Evolutionary conservation across 1,140 invertebrate species (phyloP), one percentile per base, ranked within the genome.

Genomic region (Yoshiicerus persimilis): DNA sequence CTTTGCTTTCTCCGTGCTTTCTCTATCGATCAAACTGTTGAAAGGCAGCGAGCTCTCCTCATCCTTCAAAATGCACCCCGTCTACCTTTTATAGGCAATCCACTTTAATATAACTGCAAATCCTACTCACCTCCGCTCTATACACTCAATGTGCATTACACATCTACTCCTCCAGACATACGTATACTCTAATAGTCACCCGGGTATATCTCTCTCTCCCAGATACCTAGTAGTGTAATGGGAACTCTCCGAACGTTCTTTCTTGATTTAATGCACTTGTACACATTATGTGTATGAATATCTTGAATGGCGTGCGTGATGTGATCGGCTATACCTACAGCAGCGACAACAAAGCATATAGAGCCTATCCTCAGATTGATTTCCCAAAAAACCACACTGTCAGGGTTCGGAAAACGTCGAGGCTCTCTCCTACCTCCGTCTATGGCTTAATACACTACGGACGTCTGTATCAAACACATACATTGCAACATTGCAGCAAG

Each of bases 1-100:
- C 34, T 38, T 56, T 56, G 8, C 47, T 56, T 85, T 85, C 47
- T 62, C 36, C 39, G 56, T 20, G 86, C 64, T 36, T 77, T 85
- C 39, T 10, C 77, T 87, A 89, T 89, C 88, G 88, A 89, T 89
- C 88, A 89, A 89, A 89, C 86, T 89, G 86, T 89, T 87, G 88
- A 87, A 89, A 89, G 88, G 70, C 85, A 86, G 23, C 47, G n/a
- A 25, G 25, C 39, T 39, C 83, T 84, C 32, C 38, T 41, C 77
- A 39, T 83, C 77, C 77, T 83, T 41, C 77, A 39, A 41, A 39
- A 83, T 23, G 34, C 38, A 23, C 77, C 25, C 36, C 34, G 77
- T 83, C 77, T 38, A n/a, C 2, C 34, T 83, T 70, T 13, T 70
- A 64, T 27, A 64, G 62, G 2, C 23, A 27, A 64, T 25, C 62